Evolutionary conservation across 2,113 vertebrate genomes (phyloP), one percentile per base, ranked within the genome.

Genomic region (Harpagus bidentatus): DNA sequence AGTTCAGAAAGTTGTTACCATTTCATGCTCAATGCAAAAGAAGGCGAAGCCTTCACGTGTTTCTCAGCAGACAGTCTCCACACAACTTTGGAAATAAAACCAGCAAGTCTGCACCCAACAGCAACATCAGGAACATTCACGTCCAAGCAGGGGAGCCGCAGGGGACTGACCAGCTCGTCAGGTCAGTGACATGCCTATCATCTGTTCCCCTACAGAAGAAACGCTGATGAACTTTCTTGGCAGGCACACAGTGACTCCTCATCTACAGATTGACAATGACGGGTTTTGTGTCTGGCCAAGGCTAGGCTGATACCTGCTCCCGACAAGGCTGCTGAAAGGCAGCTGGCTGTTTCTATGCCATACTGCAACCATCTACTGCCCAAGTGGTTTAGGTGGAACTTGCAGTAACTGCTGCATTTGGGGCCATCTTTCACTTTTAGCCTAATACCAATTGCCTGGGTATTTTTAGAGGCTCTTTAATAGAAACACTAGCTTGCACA

Each of bases 241-340:
- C 53, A 73, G 25, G 14, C 38, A 72, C 47, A 47, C 5, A 1
- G 18, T 0, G n/a, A 32, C 47, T 74, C 42, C 55, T 36, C 3
- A 13, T 2, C n/a, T 18, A 36, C 56, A 42, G 32, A 58, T 0
- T 15, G 50, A 50, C 50, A 50, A 11, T 1, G 4, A 10, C 0
- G 20, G 40, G 12, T 12, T 66, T 13, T 61, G 13, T 40, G 32
- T 52, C 79, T 34, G 47, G 38, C 22, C 66, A 21, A 65, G 29
- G 29, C 36, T 36, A 40, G 56, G 11, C 34, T 5, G 38, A 72
- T 23, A 58, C 18, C 38, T 67, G 79, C 61, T 72, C 52, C 22
- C 61, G 72, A 13, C 11, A 17, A 40, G 2, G n/a, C 52, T 69
- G n/a, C 13, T 58, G 40, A 69, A 72, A 77, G 34, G 29, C 58